These are phyloP conservation scores for Felis chaus DNA, from an alignment of 2,113 vertebrate species.

Conservation along the genomic window DNA sequence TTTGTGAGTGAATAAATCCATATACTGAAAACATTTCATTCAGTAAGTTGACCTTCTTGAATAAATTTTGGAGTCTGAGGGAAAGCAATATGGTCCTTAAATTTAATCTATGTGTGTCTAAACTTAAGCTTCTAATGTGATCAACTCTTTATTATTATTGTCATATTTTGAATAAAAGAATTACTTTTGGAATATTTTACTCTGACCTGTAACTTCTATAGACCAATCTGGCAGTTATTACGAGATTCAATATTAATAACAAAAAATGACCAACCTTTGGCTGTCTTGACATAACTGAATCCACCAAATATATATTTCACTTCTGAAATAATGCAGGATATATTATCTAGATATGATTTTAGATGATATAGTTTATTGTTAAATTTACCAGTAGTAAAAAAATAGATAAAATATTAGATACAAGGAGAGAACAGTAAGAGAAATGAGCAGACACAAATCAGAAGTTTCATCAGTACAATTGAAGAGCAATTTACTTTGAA, in stretches of 20 bases:
- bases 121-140: background rate
- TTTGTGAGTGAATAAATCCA: conserved; percentile 37
- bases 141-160: background rate
- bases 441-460: background rate
- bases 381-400: background rate
- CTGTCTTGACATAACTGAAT: background rate
- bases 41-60: background rate
- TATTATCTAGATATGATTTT: background rate
- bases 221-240: background rate
- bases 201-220: background rate
- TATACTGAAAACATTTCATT: conserved; percentile 7
- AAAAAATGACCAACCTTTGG: background rate
- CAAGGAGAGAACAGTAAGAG: background rate
- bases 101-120: background rate
- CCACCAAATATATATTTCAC: background rate
- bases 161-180: conserved; percentile 24
- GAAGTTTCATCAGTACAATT: conserved; percentile 35
- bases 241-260: background rate
- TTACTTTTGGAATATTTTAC: background rate
- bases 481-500: conserved; percentile 25
- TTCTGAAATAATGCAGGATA: background rate
- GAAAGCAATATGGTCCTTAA: background rate
- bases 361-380: background rate
- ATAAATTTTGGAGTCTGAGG: background rate
- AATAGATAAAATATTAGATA: background rate